Evolutionary conservation across 2,797 vertebrate species (phyloP).

Genomic region (Pagetopsis macropterus): DNA sequence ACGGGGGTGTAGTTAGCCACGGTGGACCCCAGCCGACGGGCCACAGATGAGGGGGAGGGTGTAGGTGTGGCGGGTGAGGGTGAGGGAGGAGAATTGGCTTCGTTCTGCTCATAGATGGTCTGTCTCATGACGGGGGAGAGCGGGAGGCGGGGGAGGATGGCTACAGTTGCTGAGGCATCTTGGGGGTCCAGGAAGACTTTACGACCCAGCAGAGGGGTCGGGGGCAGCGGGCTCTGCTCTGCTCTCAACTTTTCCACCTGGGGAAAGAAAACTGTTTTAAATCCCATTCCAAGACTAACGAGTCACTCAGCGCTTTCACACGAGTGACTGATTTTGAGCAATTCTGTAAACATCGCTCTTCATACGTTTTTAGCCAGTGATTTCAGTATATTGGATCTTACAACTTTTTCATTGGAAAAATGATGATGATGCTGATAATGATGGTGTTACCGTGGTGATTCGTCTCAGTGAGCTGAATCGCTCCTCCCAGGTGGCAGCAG

Average conservation of each 20-base stretch:
- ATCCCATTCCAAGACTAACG: not conserved
- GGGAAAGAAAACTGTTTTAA: not conserved
- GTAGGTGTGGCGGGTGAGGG: conserved; percentile 67
- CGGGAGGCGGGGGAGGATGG: conserved; percentile 79
- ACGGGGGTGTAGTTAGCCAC: conserved; percentile 81
- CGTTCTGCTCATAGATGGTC: conserved; percentile 86
- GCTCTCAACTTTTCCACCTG: conserved; percentile 93
- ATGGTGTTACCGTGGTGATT: conserved; percentile 88
- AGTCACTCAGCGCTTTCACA: not conserved
- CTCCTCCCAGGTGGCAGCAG: conserved; percentile 94
- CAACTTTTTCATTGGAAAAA: not conserved
- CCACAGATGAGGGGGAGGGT: conserved; percentile 73
- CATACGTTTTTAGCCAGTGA: not conserved
- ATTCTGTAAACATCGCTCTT: not conserved
- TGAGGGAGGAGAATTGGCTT: conserved; percentile 76
- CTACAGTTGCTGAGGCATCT: conserved; percentile 69
- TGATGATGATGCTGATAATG: not conserved
- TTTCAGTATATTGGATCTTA: not conserved
- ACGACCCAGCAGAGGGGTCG: conserved; percentile 90
- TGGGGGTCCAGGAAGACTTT: conserved; percentile 91
- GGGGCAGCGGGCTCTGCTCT: conserved; percentile 90
- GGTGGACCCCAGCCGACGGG: conserved; percentile 72
- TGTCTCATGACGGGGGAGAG: conserved; percentile 82
- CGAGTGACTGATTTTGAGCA: not conserved
- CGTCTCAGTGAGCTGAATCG: conserved; percentile 93